Conservation (phyloP, 1,140 invertebrate genomes). For the Anadara kagoshimensis region DNA sequence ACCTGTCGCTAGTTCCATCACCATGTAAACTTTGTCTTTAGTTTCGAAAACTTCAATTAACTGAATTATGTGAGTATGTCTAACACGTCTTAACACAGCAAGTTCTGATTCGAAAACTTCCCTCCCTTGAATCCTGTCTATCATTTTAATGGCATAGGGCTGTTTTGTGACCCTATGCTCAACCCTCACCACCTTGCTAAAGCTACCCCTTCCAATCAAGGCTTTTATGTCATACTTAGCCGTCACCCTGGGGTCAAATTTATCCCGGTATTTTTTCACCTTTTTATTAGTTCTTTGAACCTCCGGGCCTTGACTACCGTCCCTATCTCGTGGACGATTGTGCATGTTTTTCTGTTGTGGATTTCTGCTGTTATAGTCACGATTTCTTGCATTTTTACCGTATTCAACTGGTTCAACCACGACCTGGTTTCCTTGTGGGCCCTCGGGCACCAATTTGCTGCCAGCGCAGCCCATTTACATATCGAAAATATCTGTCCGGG, state of each 20-base stretch:
- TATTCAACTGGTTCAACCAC: conserved; percentile 58
- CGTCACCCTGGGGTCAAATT: conserved; percentile 75
- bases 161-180: conserved; percentile 76
- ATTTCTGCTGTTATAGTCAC: conserved; percentile 28
- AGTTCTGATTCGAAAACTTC: conserved; percentile 78
- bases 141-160: conserved; percentile 79
- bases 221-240: conserved; percentile 78
- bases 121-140: conserved; percentile 74
- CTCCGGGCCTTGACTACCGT: conserved; percentile 42
- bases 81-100: conserved; percentile 75
- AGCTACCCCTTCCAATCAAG: conserved; percentile 77
- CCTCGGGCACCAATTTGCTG: conserved; percentile 70
- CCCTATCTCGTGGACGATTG: conserved; percentile 40
- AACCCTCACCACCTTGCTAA: conserved; percentile 76
- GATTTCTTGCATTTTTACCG: conserved; percentile 44
- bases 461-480: conserved; percentile 71
- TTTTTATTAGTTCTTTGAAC: conserved; percentile 63
- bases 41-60: conserved; percentile 94
- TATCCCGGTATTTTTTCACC: conserved; percentile 71
- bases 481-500: conserved; percentile 51
- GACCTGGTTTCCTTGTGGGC: conserved; percentile 58
- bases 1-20: conserved; percentile 95
- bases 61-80: conserved; percentile 94
- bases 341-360: conserved; percentile 35
- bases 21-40: conserved; percentile 91